A percentile compares a stretch with the other conserved stretches of the same genome.
phyloP scores from a whole-genome alignment of 2,113 vertebrate species.

The Cacatua alba region DNA sequence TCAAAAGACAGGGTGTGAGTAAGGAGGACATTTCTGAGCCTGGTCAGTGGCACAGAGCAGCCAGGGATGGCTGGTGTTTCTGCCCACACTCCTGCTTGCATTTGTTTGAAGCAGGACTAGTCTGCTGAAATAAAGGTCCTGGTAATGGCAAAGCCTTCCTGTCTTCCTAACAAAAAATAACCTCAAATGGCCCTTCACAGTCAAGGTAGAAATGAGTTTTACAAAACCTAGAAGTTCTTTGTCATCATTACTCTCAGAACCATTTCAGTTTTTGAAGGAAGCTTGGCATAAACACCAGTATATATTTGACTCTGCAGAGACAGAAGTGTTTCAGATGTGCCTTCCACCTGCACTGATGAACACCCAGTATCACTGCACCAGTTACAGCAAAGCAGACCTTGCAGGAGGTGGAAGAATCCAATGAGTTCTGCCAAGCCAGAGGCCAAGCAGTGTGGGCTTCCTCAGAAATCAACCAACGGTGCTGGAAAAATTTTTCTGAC shows the following conservation, averaged over 20 bases:
- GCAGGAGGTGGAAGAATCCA: not conserved
- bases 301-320: not conserved
- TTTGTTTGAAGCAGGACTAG: not conserved
- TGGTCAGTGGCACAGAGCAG: not conserved
- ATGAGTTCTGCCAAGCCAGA: not conserved
- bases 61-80: not conserved
- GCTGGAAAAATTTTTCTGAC: not conserved
- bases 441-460: not conserved
- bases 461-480: not conserved
- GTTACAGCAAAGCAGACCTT: not conserved
- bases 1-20: not conserved
- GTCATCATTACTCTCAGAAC: not conserved
- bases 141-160: not conserved
- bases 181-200: not conserved
- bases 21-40: not conserved
- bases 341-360: not conserved
- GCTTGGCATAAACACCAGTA: not conserved
- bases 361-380: not conserved
- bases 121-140: not conserved
- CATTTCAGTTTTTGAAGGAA: not conserved
- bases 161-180: not conserved
- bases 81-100: not conserved
- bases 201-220: not conserved
- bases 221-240: not conserved
- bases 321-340: not conserved